Evolutionary conservation across 2,113 vertebrate genomes (phyloP).

Genomic region (Mormoops blainvillei): DNA sequence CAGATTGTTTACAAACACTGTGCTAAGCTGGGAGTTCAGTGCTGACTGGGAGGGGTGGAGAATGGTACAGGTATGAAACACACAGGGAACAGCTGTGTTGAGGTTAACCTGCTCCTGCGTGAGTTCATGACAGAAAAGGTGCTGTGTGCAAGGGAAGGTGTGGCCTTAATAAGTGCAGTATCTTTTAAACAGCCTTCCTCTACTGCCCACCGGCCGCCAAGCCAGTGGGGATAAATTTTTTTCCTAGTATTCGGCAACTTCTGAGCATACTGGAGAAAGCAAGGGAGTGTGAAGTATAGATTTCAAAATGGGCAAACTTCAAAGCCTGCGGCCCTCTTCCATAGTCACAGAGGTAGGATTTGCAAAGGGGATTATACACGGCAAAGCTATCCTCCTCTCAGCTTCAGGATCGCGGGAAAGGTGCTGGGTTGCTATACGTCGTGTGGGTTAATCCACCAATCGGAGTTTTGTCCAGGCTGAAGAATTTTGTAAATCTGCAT

Average conservation of each 20-base stretch:
- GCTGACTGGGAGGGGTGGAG: neutral
- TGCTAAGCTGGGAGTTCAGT: neutral
- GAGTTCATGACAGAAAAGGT: neutral
- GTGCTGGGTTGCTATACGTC: neutral
- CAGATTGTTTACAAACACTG: neutral
- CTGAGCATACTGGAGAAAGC: neutral
- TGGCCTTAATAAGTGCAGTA: neutral
- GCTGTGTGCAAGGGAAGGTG: fast-evolving
- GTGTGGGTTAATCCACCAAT: too few species aligned
- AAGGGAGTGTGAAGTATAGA: neutral
- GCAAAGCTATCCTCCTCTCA: neutral
- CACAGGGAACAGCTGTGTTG: neutral
- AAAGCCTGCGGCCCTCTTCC: neutral
- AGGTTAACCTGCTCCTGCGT: neutral
- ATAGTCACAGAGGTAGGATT: neutral
- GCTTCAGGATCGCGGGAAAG: too few species aligned
- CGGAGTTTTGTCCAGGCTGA: neutral
- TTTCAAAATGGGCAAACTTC: neutral
- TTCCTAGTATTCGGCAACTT: neutral
- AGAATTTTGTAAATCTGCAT: conserved; percentile 1
- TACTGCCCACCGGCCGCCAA: neutral
- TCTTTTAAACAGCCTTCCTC: neutral
- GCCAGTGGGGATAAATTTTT: neutral
- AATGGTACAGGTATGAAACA: neutral
- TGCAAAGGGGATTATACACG: too few species aligned